These are phyloP conservation scores for Panthera tigris DNA, from an alignment of 2,113 vertebrate genomes.

Conservation along the genomic window DNA sequence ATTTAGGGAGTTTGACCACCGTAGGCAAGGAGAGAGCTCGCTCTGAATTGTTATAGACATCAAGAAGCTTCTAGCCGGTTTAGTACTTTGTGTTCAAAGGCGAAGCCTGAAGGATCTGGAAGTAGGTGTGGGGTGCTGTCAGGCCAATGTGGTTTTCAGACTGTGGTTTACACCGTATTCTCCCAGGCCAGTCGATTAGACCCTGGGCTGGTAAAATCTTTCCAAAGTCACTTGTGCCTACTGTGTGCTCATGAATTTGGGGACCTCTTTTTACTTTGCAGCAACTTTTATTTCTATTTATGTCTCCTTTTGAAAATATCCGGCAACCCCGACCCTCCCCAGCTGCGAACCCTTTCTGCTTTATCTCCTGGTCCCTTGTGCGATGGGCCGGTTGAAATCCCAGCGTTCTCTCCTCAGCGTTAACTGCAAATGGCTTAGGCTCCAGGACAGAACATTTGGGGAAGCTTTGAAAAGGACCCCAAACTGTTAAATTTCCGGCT, in stretches of 20 bases:
- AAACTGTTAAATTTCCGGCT: conserved; percentile 75
- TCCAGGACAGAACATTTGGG: conserved; percentile 63
- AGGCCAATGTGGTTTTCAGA: not conserved
- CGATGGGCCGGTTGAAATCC: conserved; percentile 61
- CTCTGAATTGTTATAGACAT: conserved; percentile 46
- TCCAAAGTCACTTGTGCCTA: conserved; percentile 60
- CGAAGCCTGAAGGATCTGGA: conserved; percentile 51
- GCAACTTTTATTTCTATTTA: conserved; percentile 42
- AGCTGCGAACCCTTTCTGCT: not conserved
- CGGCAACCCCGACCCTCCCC: not conserved
- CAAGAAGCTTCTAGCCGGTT: conserved; percentile 68
- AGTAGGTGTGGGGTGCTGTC: conserved; percentile 4
- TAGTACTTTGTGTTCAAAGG: conserved; percentile 54
- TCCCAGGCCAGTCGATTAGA: conserved; percentile 43
- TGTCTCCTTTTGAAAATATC: not conserved
- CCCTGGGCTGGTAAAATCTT: conserved; percentile 28
- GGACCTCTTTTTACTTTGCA: conserved; percentile 43
- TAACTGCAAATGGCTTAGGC: conserved; percentile 47
- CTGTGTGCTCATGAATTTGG: conserved; percentile 58
- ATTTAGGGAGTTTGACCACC: conserved; percentile 56
- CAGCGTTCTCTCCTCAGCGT: conserved; percentile 10
- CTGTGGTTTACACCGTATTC: conserved; percentile 19
- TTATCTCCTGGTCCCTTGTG: conserved; percentile 56
- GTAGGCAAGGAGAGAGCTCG: conserved; percentile 40
- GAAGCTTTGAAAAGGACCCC: conserved; percentile 73